phyloP scores from a whole-genome alignment of 2,888 invertebrate species.

The Chelonus formosanus region DNA sequence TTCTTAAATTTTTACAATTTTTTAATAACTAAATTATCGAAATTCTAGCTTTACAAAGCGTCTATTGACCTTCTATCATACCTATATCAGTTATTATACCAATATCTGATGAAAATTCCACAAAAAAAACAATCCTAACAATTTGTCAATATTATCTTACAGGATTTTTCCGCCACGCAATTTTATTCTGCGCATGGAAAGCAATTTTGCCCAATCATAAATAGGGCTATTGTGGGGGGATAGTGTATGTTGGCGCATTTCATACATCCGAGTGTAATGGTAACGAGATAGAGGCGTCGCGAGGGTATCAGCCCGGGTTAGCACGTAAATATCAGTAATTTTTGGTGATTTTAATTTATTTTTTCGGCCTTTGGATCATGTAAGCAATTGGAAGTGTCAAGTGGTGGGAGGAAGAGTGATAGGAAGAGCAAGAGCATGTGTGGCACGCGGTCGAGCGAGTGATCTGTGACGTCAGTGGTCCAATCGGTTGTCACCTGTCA shows the following conservation, averaged over 20 bases:
- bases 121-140: not conserved
- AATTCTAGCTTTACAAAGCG: too few relatives aligned
- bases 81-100: too few relatives aligned
- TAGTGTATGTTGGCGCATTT: conserved; percentile 63
- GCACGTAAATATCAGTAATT: conserved; percentile 55
- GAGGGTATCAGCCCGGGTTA: conserved; percentile 61
- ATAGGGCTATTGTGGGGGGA: conserved; percentile 66
- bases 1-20: conserved; percentile 52
- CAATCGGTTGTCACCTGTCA: conserved; percentile 61
- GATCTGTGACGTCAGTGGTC: conserved; percentile 62
- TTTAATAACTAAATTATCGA: conserved; percentile 11
- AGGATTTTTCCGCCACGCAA: conserved; percentile 62
- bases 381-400: not conserved
- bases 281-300: conserved; percentile 65
- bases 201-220: conserved; percentile 66
- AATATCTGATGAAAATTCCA: too few relatives aligned
- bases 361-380: too few relatives aligned
- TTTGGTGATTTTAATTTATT: too few relatives aligned
- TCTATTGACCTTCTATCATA: too few relatives aligned
- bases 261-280: conserved; percentile 65
- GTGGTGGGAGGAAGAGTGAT: conserved; percentile 31
- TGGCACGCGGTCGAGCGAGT: conserved; percentile 49
- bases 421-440: conserved; percentile 41
- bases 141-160: conserved; percentile 19
- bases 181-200: conserved; percentile 66